Percentiles rank a stretch among this genome's conserved stretches.
phyloP scores from a whole-genome alignment of 1,140 invertebrate genomes.

The Telenomus remus region DNA sequence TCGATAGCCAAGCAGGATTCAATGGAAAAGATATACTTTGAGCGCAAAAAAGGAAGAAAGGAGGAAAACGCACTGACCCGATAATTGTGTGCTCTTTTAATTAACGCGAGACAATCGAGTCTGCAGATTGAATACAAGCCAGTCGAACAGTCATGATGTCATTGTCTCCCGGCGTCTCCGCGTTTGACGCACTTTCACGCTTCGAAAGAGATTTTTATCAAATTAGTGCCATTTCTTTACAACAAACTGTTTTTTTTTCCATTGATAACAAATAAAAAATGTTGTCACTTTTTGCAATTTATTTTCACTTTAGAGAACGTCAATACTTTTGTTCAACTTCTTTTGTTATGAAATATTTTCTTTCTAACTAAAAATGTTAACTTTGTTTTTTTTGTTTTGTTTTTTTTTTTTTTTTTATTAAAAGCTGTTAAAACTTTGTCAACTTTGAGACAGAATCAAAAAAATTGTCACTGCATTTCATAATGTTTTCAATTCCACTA shows the following conservation, averaged over 20 bases:
- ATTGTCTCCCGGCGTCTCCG: constrained; percentile 33
- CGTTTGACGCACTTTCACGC: constrained; percentile 41
- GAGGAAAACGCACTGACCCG: constrained; percentile 33
- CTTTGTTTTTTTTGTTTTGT: too few relatives aligned
- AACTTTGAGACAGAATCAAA: too few relatives aligned
- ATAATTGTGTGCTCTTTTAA: constrained; percentile 50
- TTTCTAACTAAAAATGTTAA: too few relatives aligned
- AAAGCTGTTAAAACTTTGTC: too few relatives aligned
- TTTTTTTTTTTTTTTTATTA: too few relatives aligned
- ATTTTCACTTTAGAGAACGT: too few relatives aligned
- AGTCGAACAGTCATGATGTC: constrained; percentile 37
- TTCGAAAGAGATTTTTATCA: constrained; percentile 50
- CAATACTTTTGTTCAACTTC: too few relatives aligned
- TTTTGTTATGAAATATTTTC: too few relatives aligned
- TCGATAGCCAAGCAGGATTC: constrained; percentile 13
- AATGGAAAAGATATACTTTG: constrained; percentile 23
- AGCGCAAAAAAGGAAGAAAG: constrained; percentile 7
- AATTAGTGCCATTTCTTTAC: constrained; percentile 41
- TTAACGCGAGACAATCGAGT: constrained; percentile 45
- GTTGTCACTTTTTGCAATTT: too few relatives aligned
- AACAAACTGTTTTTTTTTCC: constrained; percentile 13
- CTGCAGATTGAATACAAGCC: constrained; percentile 29
- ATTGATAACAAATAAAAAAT: too few relatives aligned
- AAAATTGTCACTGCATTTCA: too few relatives aligned
- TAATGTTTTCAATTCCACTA: too few relatives aligned